Evolutionary conservation across 1,140 invertebrate genomes (phyloP).

Genomic region (Paraescarpia echinospica): DNA sequence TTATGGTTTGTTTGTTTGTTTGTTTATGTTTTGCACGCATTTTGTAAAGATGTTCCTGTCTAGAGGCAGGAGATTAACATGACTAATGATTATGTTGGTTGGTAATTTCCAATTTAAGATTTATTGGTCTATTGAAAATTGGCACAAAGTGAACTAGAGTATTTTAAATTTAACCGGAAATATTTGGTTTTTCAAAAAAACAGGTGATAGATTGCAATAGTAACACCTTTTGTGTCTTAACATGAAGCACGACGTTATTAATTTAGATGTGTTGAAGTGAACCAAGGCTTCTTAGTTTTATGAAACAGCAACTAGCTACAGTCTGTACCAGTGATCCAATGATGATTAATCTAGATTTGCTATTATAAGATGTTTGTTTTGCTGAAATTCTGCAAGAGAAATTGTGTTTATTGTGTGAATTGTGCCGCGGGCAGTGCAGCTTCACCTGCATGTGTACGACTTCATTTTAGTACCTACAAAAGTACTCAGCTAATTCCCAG

Average conservation of each 20-base stretch:
- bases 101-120: neutral
- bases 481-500: neutral
- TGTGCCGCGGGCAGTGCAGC: neutral
- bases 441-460: neutral
- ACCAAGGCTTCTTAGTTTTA: neutral
- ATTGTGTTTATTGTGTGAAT: neutral
- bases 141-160: neutral
- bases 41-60: too few relatives aligned
- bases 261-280: too few relatives aligned
- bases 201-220: too few relatives aligned
- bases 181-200: too few relatives aligned
- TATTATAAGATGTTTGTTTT: neutral
- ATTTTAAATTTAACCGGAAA: too few relatives aligned
- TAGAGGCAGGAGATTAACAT: too few relatives aligned
- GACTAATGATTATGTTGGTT: neutral
- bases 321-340: neutral
- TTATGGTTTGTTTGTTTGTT: neutral
- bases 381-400: neutral
- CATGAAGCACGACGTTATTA: too few relatives aligned
- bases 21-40: too few relatives aligned
- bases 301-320: neutral
- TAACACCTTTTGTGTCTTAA: too few relatives aligned
- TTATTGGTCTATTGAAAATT: neutral
- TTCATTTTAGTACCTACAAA: neutral
- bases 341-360: neutral